Base-by-base conservation (phyloP, 2,888 invertebrate genomes). In the Ptychoptera albimana region DNA sequence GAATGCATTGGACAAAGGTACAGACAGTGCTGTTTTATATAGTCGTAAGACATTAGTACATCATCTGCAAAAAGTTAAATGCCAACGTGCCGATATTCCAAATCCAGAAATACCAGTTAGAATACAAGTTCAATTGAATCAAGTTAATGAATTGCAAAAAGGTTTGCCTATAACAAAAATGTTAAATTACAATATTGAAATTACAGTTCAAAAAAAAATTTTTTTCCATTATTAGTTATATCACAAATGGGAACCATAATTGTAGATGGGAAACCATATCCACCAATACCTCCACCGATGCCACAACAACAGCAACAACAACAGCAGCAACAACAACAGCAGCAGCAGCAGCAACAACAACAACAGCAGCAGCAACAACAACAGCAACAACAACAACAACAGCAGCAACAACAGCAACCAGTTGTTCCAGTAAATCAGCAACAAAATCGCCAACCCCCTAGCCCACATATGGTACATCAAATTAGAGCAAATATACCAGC, bases 41-140 rank as follows among this genome's bases (percentile, higher is more conserved):
- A 79, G 81, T 64, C 88, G 87, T 72, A 82, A 79, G 68, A 79
- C 75, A 51, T 72, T 77, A 47, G 75, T 78, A 40, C 72, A 74
- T 51, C 85, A 86, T 66, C 69, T 86, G 54, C 82, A 82, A 64
- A 74, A 85, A 59, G 79, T 87, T 56, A 87, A 86, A 66, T 77
- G 79, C 55, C 77, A 82, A 49, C 73, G 86, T 54, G 86, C 86
- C 2, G 86, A 87, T 67, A 86, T 87, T 60, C 87, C 87, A 51
- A 87, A 87, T 72, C 87, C 87, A 13, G 86, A 87, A 68, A 84
- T 87, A 53, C 86, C 86, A 32, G 85, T 87, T 51, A 73, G 86
- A 56, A 85, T 87, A 61, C 76, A 80, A 60, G 71, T 86, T 47
- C 78, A 80, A 32, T 68, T 85, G 50, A 85, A 85, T 61, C 84